phyloP scores from a whole-genome alignment of 2,113 vertebrate genomes.

The Todiramphus saurophagus region DNA sequence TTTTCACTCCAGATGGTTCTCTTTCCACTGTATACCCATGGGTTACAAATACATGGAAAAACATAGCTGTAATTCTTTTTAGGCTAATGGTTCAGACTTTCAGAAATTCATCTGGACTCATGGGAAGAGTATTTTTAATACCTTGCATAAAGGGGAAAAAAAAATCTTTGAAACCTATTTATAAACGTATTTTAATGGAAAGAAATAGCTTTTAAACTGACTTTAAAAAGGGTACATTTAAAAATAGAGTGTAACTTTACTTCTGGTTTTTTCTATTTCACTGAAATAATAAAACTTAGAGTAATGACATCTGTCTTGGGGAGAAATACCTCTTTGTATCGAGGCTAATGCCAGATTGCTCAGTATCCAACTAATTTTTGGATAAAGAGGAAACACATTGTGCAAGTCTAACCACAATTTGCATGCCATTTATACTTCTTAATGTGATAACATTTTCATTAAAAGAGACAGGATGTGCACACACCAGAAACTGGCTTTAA shows the following conservation, averaged over 20 bases:
- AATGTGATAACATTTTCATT: not conserved
- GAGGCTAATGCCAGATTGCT: not conserved
- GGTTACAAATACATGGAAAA: constrained; percentile 17
- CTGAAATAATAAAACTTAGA: not conserved
- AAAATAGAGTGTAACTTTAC: constrained; percentile 37
- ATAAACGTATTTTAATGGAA: constrained; percentile 44
- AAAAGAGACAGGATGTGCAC: not conserved
- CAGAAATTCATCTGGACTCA: constrained; percentile 28
- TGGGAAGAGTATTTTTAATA: constrained; percentile 56
- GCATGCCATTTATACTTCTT: not conserved
- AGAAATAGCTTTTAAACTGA: constrained; percentile 30
- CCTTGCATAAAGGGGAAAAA: constrained; percentile 1
- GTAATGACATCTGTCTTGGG: not conserved
- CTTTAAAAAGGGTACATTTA: constrained; percentile 19
- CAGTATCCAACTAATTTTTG: not conserved
- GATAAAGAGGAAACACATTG: not conserved
- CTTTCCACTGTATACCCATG: not conserved
- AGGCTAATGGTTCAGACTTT: not conserved
- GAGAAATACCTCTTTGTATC: not conserved
- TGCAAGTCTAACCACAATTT: not conserved
- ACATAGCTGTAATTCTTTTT: constrained; percentile 20
- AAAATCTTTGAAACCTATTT: constrained; percentile 33
- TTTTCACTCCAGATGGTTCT: constrained; percentile 25
- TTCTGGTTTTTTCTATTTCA: constrained; percentile 15
- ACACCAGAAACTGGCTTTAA: not conserved